Evolutionary conservation across 2,888 invertebrate species (phyloP).

Genomic region (Limulus polyphemus): DNA sequence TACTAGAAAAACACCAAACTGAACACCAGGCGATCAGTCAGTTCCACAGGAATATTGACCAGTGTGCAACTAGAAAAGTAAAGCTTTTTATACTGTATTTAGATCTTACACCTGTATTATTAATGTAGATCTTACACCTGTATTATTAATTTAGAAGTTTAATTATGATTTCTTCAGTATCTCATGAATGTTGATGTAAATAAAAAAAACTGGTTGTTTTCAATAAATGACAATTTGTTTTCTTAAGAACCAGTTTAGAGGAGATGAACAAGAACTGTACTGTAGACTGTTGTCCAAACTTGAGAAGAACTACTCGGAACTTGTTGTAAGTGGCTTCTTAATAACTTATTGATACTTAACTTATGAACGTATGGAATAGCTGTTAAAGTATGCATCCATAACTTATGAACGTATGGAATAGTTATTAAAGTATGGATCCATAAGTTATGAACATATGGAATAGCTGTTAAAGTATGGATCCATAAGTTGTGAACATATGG

Average conservation of each 20-base stretch:
- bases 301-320: slow-evolving; percentile 83
- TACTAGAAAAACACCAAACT: slow-evolving; percentile 75
- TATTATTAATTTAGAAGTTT: too few relatives aligned
- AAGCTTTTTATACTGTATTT: not conserved
- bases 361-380: too few relatives aligned
- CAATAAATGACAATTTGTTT: not conserved
- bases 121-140: too few relatives aligned
- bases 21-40: slow-evolving; percentile 89
- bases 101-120: too few relatives aligned
- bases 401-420: too few relatives aligned
- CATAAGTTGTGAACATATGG: too few relatives aligned
- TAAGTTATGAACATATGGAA: too few relatives aligned
- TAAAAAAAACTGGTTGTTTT: not conserved
- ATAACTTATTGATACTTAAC: too few relatives aligned
- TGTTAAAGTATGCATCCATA: too few relatives aligned
- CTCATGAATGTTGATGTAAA: not conserved
- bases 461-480: too few relatives aligned
- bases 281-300: slow-evolving; percentile 46
- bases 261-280: not conserved
- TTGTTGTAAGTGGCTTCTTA: slow-evolving; percentile 52
- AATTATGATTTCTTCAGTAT: not conserved
- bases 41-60: slow-evolving; percentile 81
- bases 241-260: not conserved
- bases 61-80: slow-evolving; percentile 59
- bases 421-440: too few relatives aligned